A percentile compares a stretch with the other conserved stretches of the same genome.
Evolutionary conservation across 2,888 invertebrate species (phyloP).

Genomic region (Cabera pusaria): DNA sequence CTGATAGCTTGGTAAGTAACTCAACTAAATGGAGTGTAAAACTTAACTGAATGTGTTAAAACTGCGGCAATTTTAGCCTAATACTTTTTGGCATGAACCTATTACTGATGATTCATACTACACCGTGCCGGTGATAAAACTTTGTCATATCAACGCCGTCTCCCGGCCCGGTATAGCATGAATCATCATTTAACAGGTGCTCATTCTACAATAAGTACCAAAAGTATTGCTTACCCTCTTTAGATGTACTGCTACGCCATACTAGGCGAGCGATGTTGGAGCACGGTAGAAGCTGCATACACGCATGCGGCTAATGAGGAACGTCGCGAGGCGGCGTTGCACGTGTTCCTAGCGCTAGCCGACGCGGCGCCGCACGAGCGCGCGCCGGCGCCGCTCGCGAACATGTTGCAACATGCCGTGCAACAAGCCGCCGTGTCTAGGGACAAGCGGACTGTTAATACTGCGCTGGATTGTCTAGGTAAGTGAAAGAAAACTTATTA

Average conservation of each 20-base stretch:
- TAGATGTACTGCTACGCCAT: conserved; percentile 94
- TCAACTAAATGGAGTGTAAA: too few species aligned
- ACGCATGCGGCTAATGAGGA: conserved; percentile 82
- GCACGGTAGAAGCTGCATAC: conserved; percentile 87
- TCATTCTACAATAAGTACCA: too few species aligned
- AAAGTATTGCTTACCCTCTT: too few species aligned
- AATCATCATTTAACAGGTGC: too few species aligned
- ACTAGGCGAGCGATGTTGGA: conserved; percentile 88
- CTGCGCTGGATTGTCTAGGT: conserved; percentile 91
- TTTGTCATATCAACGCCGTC: too few species aligned
- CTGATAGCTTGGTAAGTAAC: conserved; percentile 89
- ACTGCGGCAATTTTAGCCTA: too few species aligned
- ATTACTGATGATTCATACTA: too few species aligned
- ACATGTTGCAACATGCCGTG: conserved; percentile 54
- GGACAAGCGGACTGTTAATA: conserved; percentile 85
- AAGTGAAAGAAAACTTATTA: too few species aligned
- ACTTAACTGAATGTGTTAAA: too few species aligned
- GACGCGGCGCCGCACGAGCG: conserved; percentile 71
- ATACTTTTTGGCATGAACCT: too few species aligned
- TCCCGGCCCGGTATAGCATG: too few species aligned
- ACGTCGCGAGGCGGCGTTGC: conserved; percentile 75
- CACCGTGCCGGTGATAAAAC: too few species aligned
- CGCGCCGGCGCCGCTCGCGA: conserved; percentile 71
- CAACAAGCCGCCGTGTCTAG: conserved; percentile 40
- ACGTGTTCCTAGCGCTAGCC: conserved; percentile 78